Evolutionary conservation across 2,888 invertebrate genomes (phyloP).

Genomic region (Hedychridium roseum): DNA sequence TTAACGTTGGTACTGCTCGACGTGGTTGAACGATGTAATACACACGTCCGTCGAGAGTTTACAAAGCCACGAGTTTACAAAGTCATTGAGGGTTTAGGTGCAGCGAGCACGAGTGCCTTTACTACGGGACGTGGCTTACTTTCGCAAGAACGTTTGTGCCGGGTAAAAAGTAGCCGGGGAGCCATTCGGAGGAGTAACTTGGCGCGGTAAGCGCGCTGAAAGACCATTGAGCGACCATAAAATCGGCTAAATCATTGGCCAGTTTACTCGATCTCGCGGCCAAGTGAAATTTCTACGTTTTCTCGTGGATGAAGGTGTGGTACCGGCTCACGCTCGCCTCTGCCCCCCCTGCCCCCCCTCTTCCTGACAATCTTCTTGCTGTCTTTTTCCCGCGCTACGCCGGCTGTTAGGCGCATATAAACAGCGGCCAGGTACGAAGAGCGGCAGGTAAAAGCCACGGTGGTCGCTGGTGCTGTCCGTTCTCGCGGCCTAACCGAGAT

Average conservation of each 20-base stretch:
- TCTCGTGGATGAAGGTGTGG: constrained; percentile 38
- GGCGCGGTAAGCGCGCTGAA: constrained; percentile 18
- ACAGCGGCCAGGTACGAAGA: constrained; percentile 48
- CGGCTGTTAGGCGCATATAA: constrained; percentile 46
- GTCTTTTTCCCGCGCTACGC: constrained; percentile 6
- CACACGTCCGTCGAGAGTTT: no score
- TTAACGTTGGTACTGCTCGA: no score
- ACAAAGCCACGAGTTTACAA: no score
- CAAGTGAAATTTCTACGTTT: constrained; percentile 23
- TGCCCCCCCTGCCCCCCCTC: constrained; percentile 9
- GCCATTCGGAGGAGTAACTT: constrained; percentile 30
- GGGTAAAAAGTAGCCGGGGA: no score
- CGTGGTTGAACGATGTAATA: no score
- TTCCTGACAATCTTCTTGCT: not conserved
- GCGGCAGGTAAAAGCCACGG: constrained; percentile 43
- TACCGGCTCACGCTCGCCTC: constrained; percentile 18
- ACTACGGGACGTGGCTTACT: no score
- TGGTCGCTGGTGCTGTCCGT: constrained; percentile 43
- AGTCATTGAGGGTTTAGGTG: no score
- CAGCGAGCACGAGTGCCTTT: no score
- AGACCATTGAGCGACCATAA: constrained; percentile 24
- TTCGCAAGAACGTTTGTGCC: no score
- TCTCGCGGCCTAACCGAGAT: constrained; percentile 30
- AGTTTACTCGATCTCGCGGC: constrained; percentile 28
- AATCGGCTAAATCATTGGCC: constrained; percentile 44